phyloP scores from a whole-genome alignment of 2,113 vertebrate species.

The Gracilinanus agilis region DNA sequence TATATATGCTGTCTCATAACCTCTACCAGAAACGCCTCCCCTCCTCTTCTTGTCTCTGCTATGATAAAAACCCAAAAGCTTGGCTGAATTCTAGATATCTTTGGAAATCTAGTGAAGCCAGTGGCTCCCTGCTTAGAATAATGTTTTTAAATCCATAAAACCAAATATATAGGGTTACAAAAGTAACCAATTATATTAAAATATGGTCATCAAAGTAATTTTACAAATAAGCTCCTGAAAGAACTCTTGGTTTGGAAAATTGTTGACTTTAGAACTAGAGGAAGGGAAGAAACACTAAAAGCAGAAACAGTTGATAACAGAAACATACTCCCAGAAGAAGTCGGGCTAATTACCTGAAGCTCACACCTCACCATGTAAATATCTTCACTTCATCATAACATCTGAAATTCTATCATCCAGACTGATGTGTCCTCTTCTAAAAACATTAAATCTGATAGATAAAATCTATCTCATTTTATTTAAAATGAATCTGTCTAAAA shows the following conservation, averaged over 20 bases:
- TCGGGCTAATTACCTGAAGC: not conserved
- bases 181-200: not conserved
- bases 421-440: not conserved
- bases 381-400: not conserved
- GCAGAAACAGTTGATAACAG: not conserved
- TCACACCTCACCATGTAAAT: not conserved
- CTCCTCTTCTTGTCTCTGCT: not conserved
- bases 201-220: not conserved
- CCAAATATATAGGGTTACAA: not conserved
- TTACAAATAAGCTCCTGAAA: not conserved
- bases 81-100: not conserved
- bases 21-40: not conserved
- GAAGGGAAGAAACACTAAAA: not conserved
- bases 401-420: not conserved
- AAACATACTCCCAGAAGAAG: not conserved
- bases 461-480: not conserved
- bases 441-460: not conserved
- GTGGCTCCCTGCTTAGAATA: not conserved
- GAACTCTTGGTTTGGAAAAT: not conserved
- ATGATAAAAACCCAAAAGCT: not conserved
- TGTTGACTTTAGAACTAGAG: not conserved
- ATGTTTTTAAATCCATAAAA: not conserved
- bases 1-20: too few relatives aligned
- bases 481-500: not conserved
- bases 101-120: not conserved